Conservation (phyloP, 2,797 vertebrate genomes). For the Coreius guichenoti region DNA sequence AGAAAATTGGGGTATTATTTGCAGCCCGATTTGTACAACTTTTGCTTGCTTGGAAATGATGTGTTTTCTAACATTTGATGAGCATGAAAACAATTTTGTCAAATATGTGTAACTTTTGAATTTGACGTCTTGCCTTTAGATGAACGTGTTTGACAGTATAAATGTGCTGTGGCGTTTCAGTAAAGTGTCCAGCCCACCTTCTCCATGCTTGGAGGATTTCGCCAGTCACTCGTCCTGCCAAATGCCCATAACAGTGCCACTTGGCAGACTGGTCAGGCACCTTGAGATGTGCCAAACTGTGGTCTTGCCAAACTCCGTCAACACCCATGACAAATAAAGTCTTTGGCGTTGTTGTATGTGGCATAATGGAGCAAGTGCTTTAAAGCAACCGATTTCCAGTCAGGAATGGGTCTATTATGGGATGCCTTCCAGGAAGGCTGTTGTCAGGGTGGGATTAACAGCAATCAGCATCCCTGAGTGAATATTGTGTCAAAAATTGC, state of each 20-base stretch:
- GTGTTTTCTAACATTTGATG: background rate
- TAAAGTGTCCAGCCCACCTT: conserved; percentile 27
- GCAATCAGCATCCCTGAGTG: background rate
- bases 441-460: conserved; percentile 41
- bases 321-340: conserved; percentile 48
- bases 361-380: conserved; percentile 34
- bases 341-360: conserved; percentile 38
- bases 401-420: conserved; percentile 25
- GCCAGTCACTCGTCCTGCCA: conserved; percentile 48
- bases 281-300: conserved; percentile 37
- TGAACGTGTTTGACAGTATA: background rate
- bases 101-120: conserved; percentile 12
- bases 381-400: conserved; percentile 28
- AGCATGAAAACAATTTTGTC: background rate
- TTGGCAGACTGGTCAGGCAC: conserved; percentile 44
- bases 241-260: conserved; percentile 39
- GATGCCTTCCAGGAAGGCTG: conserved; percentile 22
- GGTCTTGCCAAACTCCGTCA: conserved; percentile 48
- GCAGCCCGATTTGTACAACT: background rate
- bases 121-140: conserved; percentile 4
- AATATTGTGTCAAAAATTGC: background rate
- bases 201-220: conserved; percentile 28
- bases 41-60: conserved; percentile 13
- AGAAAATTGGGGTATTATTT: background rate
- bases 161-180: conserved; percentile 12